Conservation (phyloP, 2,113 vertebrate genomes). For the Eonycteris spelaea region DNA sequence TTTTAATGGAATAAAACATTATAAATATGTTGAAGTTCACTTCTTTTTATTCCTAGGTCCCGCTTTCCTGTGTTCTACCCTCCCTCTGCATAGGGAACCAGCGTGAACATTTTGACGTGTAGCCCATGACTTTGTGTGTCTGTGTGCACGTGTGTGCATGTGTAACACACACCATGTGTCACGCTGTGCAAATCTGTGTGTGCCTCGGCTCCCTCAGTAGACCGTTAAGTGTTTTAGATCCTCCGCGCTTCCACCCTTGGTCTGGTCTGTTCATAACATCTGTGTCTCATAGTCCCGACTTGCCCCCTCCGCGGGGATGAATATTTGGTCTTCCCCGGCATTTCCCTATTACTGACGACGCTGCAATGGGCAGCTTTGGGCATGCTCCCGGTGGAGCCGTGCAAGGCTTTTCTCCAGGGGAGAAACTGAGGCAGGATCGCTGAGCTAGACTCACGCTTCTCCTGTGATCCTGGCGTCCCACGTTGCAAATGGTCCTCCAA, state of each 20-base stretch:
- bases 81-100: too few species aligned
- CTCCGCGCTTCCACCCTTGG: rapidly evolving
- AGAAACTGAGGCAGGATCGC: background rate
- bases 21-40: background rate
- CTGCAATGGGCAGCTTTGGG: too few species aligned
- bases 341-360: background rate
- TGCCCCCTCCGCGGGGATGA: background rate
- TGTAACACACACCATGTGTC: too few species aligned
- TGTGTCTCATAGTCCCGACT: rapidly evolving
- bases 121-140: background rate
- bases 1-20: background rate
- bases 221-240: too few species aligned
- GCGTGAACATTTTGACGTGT: background rate
- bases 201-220: rapidly evolving
- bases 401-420: too few species aligned
- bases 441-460: background rate
- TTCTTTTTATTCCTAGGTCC: background rate
- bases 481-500: background rate
- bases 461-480: too few species aligned
- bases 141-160: too few species aligned
- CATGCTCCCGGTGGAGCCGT: too few species aligned
- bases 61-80: too few species aligned
- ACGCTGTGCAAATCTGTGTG: rapidly evolving
- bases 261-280: background rate
- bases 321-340: rapidly evolving